Conservation (phyloP, 2,113 vertebrate genomes). For the Pseudorasbora parva region DNA sequence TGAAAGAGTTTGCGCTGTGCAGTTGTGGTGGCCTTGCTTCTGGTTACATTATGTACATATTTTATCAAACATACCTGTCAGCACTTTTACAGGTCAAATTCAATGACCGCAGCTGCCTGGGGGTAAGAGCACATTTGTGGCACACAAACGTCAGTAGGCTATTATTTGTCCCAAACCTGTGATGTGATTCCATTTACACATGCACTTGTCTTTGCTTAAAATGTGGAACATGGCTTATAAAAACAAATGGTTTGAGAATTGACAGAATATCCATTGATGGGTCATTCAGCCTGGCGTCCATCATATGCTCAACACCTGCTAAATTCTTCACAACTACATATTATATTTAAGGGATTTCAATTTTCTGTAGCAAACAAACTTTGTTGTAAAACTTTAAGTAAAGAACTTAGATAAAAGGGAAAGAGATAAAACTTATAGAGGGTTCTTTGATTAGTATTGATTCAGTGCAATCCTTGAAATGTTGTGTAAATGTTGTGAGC, state of each 20-base stretch:
- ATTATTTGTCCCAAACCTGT: neutral
- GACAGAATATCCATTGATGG: neutral
- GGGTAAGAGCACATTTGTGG: neutral
- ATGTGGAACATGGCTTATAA: neutral
- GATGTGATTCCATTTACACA: neutral
- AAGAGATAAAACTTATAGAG: neutral
- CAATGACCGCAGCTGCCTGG: neutral
- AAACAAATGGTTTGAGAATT: neutral
- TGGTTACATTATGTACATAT: constrained; percentile 45
- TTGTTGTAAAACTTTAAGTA: neutral
- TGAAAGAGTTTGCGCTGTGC: constrained; percentile 39
- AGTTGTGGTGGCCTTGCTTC: constrained; percentile 29
- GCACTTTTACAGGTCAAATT: constrained; percentile 36
- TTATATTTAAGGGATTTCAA: neutral
- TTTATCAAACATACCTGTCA: constrained; percentile 43
- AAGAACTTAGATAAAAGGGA: neutral
- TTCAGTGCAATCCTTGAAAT: neutral
- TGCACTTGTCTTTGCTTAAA: neutral
- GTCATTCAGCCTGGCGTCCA: neutral
- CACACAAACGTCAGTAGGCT: neutral
- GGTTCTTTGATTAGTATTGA: neutral
- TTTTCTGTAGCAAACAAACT: neutral
- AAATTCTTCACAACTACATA: neutral
- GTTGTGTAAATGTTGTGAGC: neutral
- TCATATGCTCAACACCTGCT: neutral